Evolutionary conservation across 2,888 invertebrate species (phyloP).

Genomic region (Xanthorhoe designata): DNA sequence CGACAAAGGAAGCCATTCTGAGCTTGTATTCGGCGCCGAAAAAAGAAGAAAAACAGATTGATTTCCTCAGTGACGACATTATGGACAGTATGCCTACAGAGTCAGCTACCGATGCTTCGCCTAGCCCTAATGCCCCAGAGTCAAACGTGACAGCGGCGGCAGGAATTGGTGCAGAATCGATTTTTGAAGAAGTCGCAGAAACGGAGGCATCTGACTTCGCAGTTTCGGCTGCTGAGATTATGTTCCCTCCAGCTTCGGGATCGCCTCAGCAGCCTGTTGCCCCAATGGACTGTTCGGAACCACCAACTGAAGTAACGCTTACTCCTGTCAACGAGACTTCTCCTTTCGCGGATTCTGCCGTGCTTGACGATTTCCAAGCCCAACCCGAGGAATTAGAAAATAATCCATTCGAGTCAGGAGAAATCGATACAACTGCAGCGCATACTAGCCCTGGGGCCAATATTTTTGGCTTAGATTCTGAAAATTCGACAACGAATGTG

Average conservation of each 20-base stretch:
- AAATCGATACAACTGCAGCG: conserved; percentile 42
- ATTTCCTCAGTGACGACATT: conserved; percentile 86
- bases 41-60: conserved; percentile 77
- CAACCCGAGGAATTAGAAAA: conserved; percentile 56
- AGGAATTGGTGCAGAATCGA: conserved; percentile 29
- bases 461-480: conserved; percentile 56
- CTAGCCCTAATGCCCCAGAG: conserved; percentile 21
- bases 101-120: conserved; percentile 43
- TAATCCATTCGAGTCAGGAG: conserved; percentile 70
- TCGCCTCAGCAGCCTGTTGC: conserved; percentile 44
- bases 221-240: conserved; percentile 24
- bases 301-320: conserved; percentile 48
- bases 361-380: conserved; percentile 48
- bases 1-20: conserved; percentile 86
- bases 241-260: conserved; percentile 25
- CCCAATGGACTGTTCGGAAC: conserved; percentile 75
- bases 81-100: conserved; percentile 63
- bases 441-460: conserved; percentile 49
- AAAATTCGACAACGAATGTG: conserved; percentile 52
- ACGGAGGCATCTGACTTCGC: conserved; percentile 21
- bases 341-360: conserved; percentile 63
- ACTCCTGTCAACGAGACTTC: conserved; percentile 57
- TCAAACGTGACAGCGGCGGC: conserved; percentile 43
- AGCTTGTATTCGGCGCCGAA: conserved; percentile 84
- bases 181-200: conserved; percentile 23